phyloP scores from a whole-genome alignment of 1,140 invertebrate species.

The Vanessa tameamea region DNA sequence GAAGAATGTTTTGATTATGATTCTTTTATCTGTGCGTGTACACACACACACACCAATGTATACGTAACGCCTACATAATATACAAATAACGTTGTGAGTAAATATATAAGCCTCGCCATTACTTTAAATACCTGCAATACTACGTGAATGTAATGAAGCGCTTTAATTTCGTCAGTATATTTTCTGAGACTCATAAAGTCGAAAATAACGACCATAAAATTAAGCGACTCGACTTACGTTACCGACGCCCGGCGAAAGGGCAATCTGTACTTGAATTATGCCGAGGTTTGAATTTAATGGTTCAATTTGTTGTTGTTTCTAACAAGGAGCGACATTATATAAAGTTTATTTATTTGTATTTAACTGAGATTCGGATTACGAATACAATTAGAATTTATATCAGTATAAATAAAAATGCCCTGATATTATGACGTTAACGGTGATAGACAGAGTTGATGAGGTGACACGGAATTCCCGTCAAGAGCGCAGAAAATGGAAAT shows the following conservation, averaged over 20 bases:
- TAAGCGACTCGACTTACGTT: slow-evolving; percentile 5
- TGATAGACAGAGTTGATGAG: too few species aligned
- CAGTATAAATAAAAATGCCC: too few species aligned
- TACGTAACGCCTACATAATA: not conserved
- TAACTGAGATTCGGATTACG: not conserved
- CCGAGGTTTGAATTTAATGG: not conserved
- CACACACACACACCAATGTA: too few species aligned
- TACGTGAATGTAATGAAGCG: not conserved
- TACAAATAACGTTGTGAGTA: not conserved
- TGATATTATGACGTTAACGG: too few species aligned
- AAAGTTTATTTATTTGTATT: too few species aligned
- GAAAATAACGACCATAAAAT: slow-evolving; percentile 10
- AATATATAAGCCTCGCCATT: not conserved
- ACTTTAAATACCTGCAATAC: not conserved
- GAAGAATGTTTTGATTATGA: too few species aligned
- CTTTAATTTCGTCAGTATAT: not conserved
- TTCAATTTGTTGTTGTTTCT: not conserved
- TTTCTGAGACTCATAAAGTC: slow-evolving; percentile 1
- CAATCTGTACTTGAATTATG: slow-evolving; percentile 1
- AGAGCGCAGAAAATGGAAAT: too few species aligned
- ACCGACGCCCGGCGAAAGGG: not conserved
- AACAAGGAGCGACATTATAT: too few species aligned
- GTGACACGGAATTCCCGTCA: too few species aligned
- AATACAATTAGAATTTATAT: not conserved
- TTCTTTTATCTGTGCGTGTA: too few species aligned